phyloP scores from a whole-genome alignment of 2,113 vertebrate species.

The Antennarius striatus region DNA sequence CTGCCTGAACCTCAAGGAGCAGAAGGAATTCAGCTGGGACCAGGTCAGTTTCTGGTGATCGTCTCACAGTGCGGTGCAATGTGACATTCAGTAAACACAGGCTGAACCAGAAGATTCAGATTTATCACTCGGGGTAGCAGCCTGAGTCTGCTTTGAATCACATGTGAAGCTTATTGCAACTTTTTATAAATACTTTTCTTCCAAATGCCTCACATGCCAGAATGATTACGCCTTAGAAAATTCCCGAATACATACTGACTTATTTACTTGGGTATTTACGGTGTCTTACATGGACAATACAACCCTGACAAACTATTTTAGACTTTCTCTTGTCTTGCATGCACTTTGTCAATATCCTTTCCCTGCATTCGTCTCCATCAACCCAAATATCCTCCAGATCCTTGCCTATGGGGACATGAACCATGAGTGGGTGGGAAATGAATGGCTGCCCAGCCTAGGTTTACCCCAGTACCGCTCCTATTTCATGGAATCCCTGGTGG shows the following conservation, averaged over 20 bases:
- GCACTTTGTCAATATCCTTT: neutral
- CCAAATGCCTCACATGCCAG: too few relatives aligned
- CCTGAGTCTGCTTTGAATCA: too few relatives aligned
- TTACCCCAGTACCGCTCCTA: conserved; percentile 94
- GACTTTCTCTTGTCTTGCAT: neutral
- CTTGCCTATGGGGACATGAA: conserved; percentile 95
- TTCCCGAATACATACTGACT: too few relatives aligned
- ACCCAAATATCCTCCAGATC: conserved; percentile 76
- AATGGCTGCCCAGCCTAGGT: conserved; percentile 93
- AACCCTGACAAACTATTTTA: too few relatives aligned
- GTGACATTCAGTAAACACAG: neutral
- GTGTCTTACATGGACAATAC: too few relatives aligned
- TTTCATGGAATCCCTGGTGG: conserved; percentile 95
- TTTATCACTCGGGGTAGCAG: too few relatives aligned
- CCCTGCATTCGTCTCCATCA: neutral
- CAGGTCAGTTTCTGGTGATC: conserved; percentile 79
- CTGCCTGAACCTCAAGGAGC: conserved; percentile 79
- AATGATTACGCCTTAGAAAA: too few relatives aligned
- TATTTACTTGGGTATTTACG: too few relatives aligned
- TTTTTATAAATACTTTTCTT: too few relatives aligned
- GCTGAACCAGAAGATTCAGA: too few relatives aligned
- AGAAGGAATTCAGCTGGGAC: conserved; percentile 94
- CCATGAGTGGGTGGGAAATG: conserved; percentile 94
- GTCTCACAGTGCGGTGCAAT: neutral
- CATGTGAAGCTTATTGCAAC: too few relatives aligned